phyloP scores from a whole-genome alignment of 2,113 vertebrate species.

The Scatophagus argus region DNA sequence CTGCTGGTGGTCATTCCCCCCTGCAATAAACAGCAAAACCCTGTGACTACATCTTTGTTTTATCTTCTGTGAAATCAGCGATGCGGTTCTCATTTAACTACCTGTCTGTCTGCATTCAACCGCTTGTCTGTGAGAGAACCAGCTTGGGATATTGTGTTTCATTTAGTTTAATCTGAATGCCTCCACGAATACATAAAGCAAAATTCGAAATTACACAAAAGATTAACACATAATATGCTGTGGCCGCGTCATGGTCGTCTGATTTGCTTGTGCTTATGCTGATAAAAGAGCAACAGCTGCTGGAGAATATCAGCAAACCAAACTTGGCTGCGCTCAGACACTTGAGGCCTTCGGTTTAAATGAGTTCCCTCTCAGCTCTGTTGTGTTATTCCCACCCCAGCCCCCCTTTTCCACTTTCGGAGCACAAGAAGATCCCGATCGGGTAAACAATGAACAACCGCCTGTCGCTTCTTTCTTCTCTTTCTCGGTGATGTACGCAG shows the following conservation, averaged over 20 bases:
- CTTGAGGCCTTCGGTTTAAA: slow-evolving; percentile 43
- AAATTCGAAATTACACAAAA: slow-evolving; percentile 28
- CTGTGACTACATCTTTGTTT: neutral
- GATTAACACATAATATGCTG: slow-evolving; percentile 36
- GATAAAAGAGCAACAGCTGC: slow-evolving; percentile 70
- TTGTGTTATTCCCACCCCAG: neutral
- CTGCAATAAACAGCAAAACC: slow-evolving; percentile 21
- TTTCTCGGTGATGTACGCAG: slow-evolving; percentile 38
- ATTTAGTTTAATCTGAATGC: neutral
- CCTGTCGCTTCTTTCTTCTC: slow-evolving; percentile 46
- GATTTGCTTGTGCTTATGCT: slow-evolving; percentile 64
- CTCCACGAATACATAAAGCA: slow-evolving; percentile 15
- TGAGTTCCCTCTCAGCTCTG: slow-evolving; percentile 25
- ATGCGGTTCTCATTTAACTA: neutral
- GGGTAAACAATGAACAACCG: slow-evolving; percentile 52
- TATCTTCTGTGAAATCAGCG: slow-evolving; percentile 4
- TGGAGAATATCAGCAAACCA: slow-evolving; percentile 44
- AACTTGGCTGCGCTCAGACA: slow-evolving; percentile 60
- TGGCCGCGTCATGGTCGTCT: slow-evolving; percentile 15
- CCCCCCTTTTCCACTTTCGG: slow-evolving; percentile 19
- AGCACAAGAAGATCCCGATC: slow-evolving; percentile 23
- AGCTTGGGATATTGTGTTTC: slow-evolving; percentile 6
- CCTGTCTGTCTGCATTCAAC: neutral
- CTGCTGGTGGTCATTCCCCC: neutral
- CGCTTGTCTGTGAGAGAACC: neutral